Conservation (phyloP, 2,113 vertebrate species). For the Oxyruncus cristatus region DNA sequence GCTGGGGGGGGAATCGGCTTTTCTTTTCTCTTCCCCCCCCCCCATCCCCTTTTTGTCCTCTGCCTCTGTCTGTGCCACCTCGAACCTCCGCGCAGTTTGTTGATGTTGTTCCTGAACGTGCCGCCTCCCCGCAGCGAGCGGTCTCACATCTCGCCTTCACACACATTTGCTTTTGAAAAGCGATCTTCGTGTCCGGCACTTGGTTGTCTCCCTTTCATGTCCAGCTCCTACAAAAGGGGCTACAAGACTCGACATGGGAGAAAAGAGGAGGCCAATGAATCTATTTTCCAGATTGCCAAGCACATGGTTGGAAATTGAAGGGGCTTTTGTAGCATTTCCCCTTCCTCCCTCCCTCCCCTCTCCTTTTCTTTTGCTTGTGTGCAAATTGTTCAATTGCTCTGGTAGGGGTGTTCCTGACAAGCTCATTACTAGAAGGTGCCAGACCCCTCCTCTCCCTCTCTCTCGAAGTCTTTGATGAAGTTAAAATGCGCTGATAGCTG, state of each 20-base stretch:
- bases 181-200: conserved; percentile 85
- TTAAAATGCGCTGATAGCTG: conserved; percentile 55
- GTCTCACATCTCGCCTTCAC: conserved; percentile 78
- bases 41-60: conserved; percentile 52
- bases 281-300: conserved; percentile 86
- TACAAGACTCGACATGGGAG: conserved; percentile 79
- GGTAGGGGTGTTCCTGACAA: conserved; percentile 83
- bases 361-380: conserved; percentile 78
- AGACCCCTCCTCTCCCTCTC: conserved; percentile 72
- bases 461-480: conserved; percentile 72
- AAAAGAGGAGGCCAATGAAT: conserved; percentile 80
- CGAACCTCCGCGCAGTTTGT: conserved; percentile 83
- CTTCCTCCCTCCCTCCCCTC: conserved; percentile 47
- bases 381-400: conserved; percentile 83
- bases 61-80: conserved; percentile 72
- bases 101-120: conserved; percentile 85
- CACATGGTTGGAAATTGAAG: conserved; percentile 82
- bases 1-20: background rate
- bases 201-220: conserved; percentile 84
- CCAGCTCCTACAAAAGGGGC: conserved; percentile 79
- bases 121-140: conserved; percentile 79
- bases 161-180: conserved; percentile 87
- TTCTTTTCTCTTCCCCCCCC: background rate
- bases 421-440: conserved; percentile 80
- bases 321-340: conserved; percentile 68